Evolutionary conservation across 2,888 invertebrate species (phyloP).

Genomic region (Ichneumoninae sp.): DNA sequence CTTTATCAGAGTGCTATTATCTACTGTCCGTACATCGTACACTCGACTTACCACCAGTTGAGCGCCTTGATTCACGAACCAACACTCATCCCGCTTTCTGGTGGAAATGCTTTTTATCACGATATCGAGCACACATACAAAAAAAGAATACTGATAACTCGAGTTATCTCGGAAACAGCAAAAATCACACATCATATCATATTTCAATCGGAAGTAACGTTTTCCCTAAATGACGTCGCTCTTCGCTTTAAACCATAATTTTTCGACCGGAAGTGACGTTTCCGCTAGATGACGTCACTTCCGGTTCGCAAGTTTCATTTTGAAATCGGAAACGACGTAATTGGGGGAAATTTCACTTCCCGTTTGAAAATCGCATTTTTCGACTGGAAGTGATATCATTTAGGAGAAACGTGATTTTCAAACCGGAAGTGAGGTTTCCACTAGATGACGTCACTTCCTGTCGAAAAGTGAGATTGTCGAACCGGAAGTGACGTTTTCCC

Average conservation of each 20-base stretch:
- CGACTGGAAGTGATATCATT: too few relatives aligned
- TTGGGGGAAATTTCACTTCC: not conserved
- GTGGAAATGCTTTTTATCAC: not conserved
- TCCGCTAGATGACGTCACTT: too few relatives aligned
- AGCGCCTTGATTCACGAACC: constrained; percentile 14
- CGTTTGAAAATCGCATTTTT: too few relatives aligned
- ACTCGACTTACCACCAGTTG: constrained; percentile 26
- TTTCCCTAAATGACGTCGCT: not conserved
- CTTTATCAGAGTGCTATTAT: constrained; percentile 24
- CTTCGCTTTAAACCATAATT: too few relatives aligned
- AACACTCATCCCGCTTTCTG: not conserved
- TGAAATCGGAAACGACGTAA: too few relatives aligned
- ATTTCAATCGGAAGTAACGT: not conserved
- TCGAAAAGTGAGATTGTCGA: too few relatives aligned
- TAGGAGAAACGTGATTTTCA: too few relatives aligned
- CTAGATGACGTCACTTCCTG: too few relatives aligned
- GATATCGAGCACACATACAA: not conserved
- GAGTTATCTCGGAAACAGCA: not conserved
- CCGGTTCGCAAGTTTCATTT: too few relatives aligned
- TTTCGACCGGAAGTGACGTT: too few relatives aligned
- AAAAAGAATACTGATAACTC: not conserved
- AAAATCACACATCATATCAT: not conserved
- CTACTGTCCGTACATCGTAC: not conserved
- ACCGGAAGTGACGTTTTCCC: too few relatives aligned
- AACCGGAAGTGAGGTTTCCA: too few relatives aligned